Conservation (phyloP, 2,113 vertebrate species). For the Podocnemis expansa region DNA sequence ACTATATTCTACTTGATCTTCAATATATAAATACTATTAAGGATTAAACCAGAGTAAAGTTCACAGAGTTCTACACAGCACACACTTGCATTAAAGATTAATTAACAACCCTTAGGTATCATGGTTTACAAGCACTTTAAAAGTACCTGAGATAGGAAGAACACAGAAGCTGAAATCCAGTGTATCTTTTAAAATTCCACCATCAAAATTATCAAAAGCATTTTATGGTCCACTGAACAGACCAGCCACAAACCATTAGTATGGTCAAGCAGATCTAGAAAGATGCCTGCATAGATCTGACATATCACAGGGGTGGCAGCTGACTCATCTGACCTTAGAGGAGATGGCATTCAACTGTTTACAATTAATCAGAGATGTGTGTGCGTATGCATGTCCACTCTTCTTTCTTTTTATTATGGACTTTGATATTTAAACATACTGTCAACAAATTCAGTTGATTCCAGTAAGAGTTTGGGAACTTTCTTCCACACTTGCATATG, state of each 20-base stretch:
- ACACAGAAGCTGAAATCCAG: background rate
- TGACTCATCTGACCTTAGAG: background rate
- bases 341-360: background rate
- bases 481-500: background rate
- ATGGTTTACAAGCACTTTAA: background rate
- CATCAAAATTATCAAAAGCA: accelerated
- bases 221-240: background rate
- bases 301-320: background rate
- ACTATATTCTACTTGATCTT: background rate
- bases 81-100: accelerated
- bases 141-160: background rate
- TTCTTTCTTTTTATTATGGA: background rate
- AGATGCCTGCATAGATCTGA: background rate
- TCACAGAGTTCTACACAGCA: background rate
- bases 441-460: background rate
- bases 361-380: background rate
- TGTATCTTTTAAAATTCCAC: accelerated
- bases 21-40: background rate
- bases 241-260: accelerated
- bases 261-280: accelerated
- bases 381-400: background rate
- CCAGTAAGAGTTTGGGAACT: no score
- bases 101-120: accelerated
- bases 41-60: background rate
- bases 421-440: background rate